phyloP scores from a whole-genome alignment of 2,888 invertebrate species.

The Microplitis deprimator region DNA sequence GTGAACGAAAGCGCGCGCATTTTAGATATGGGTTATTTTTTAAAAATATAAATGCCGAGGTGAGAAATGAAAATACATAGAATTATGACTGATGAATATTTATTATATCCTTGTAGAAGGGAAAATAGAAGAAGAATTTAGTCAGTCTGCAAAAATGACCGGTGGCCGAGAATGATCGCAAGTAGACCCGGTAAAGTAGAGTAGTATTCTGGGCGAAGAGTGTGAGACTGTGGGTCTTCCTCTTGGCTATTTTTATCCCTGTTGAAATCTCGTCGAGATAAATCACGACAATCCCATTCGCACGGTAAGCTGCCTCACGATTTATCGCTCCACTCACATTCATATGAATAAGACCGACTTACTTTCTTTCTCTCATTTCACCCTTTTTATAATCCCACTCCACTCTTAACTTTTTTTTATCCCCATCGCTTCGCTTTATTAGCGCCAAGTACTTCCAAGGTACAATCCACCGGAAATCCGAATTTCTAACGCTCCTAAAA shows the following conservation, averaged over 20 bases:
- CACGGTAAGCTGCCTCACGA: constrained; percentile 50
- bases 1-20: no score
- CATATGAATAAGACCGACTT: constrained; percentile 40
- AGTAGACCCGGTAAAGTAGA: background rate
- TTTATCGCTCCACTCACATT: constrained; percentile 54
- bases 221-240: constrained; percentile 8
- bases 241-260: constrained; percentile 55
- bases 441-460: constrained; percentile 39
- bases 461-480: constrained; percentile 17
- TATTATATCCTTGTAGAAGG: background rate
- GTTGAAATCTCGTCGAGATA: constrained; percentile 60
- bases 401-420: constrained; percentile 29
- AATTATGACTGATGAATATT: constrained; percentile 11
- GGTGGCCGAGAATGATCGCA: background rate
- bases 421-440: constrained; percentile 49
- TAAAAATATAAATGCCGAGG: background rate
- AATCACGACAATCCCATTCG: constrained; percentile 58
- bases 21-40: background rate
- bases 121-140: no score
- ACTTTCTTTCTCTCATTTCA: constrained; percentile 18
- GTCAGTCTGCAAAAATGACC: background rate
- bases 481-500: background rate
- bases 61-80: constrained; percentile 4
- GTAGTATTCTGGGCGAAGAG: constrained; percentile 7
- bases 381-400: background rate